Evolutionary conservation across 2,113 vertebrate genomes (phyloP).

Genomic region (Procavia capensis): DNA sequence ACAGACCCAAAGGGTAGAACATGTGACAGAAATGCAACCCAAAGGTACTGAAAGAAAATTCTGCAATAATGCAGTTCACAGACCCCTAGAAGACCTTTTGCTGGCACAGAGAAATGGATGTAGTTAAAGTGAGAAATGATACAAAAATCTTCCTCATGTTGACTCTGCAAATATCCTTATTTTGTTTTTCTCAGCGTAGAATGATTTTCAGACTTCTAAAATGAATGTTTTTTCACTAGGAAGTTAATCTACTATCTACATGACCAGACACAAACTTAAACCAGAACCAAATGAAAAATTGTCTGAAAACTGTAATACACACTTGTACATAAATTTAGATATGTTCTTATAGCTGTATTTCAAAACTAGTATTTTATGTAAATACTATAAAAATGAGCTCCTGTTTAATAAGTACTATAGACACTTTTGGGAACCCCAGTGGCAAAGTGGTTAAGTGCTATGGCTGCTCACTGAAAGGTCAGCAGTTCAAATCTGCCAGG

Average conservation of each 20-base stretch:
- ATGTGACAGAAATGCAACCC: slow-evolving; percentile 11
- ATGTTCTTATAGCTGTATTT: neutral
- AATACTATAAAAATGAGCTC: neutral
- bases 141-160: neutral
- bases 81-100: neutral
- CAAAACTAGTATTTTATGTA: neutral
- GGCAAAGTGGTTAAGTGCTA: too few relatives aligned
- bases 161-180: neutral
- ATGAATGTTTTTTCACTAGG: neutral
- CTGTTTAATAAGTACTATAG: neutral
- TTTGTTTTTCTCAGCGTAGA: neutral
- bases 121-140: neutral
- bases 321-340: neutral
- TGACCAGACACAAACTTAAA: neutral
- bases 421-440: too few relatives aligned
- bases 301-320: neutral
- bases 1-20: slow-evolving; percentile 29
- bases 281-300: neutral
- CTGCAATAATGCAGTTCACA: neutral
- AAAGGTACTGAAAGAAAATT: slow-evolving; percentile 27
- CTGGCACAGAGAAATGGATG: neutral
- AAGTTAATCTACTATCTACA: neutral
- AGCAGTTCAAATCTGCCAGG: too few relatives aligned
- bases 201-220: neutral
- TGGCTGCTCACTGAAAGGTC: too few relatives aligned